A percentile compares a stretch with the other conserved stretches of the same genome.
These are phyloP conservation scores for Agonum fuliginosum DNA, from an alignment of 2,888 invertebrate species.

Conservation along the genomic window DNA sequence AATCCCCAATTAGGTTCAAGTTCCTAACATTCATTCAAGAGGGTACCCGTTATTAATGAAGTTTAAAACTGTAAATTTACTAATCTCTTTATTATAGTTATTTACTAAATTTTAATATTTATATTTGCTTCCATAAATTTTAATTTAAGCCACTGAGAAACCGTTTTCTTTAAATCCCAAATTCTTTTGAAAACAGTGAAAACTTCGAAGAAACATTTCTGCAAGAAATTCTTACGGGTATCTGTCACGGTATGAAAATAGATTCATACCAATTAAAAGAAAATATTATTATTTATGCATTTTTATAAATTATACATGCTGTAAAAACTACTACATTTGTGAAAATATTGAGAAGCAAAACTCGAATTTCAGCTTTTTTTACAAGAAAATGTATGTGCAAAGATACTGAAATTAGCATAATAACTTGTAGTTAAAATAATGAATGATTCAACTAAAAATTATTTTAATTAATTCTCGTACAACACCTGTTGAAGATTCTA, in stretches of 20 bases:
- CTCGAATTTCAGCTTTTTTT: slow-evolving; percentile 22
- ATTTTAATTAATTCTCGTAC: slow-evolving; percentile 11
- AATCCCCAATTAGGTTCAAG: slow-evolving; percentile 1
- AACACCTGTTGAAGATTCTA: slow-evolving; percentile 38
- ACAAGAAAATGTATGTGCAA: slow-evolving; percentile 19
- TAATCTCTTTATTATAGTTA: slow-evolving; percentile 5
- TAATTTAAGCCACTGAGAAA: too few species aligned
- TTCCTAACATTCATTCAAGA: background rate
- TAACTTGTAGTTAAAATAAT: slow-evolving; percentile 42
- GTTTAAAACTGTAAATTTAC: background rate
- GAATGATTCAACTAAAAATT: slow-evolving; percentile 35
- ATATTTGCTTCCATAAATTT: background rate
- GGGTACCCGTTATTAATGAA: background rate
- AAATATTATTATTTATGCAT: slow-evolving; percentile 30
- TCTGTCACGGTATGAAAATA: slow-evolving; percentile 18
- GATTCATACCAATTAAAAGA: slow-evolving; percentile 8
- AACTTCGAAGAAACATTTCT: too few species aligned
- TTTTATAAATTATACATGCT: background rate
- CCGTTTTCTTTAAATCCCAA: background rate
- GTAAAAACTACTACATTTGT: slow-evolving; percentile 26
- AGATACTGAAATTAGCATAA: slow-evolving; percentile 17
- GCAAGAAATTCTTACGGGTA: background rate
- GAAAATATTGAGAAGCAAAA: slow-evolving; percentile 31
- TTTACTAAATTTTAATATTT: background rate
- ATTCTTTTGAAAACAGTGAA: background rate